Conservation (phyloP, 2,888 invertebrate genomes). For the Caenorhabditis macrosperma region DNA sequence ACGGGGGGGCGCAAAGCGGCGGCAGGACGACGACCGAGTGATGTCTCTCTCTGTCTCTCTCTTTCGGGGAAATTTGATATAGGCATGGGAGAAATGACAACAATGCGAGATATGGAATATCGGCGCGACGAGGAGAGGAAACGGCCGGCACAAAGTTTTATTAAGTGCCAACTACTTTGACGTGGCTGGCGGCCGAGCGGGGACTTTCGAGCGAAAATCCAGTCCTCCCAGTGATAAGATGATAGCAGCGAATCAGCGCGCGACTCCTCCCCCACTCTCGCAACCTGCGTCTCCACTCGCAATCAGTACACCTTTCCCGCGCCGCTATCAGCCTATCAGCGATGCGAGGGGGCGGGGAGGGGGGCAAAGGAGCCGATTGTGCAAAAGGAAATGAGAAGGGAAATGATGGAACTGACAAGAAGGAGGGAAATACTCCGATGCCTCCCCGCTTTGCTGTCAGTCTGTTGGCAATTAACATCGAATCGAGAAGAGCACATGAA, state of each 20-base stretch:
- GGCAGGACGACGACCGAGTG: not conserved
- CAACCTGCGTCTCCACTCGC: constrained; percentile 9
- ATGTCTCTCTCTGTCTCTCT: not conserved
- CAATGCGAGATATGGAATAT: constrained; percentile 58
- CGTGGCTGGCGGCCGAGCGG: not conserved
- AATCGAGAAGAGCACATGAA: constrained; percentile 23
- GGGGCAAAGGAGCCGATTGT: no score
- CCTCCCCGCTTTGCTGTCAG: not conserved
- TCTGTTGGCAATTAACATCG: constrained; percentile 55
- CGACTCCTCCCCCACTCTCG: constrained; percentile 3
- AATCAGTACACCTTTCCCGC: not conserved
- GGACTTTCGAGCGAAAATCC: not conserved
- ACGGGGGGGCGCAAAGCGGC: not conserved
- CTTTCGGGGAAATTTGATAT: constrained; percentile 53
- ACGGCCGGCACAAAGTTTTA: constrained; percentile 8
- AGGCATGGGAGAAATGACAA: constrained; percentile 58
- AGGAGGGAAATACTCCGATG: not conserved
- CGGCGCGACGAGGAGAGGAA: constrained; percentile 6
- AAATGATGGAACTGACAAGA: not conserved
- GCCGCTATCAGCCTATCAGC: constrained; percentile 18
- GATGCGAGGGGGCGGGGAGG: constrained; percentile 10
- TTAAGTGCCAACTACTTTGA: constrained; percentile 1
- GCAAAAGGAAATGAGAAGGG: not conserved
- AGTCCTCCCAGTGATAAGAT: not conserved
- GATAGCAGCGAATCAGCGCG: not conserved